Evolutionary conservation across 2,113 vertebrate species (phyloP), one percentile per base, ranked within the genome.

Genomic region (Catharus bicknelli): DNA sequence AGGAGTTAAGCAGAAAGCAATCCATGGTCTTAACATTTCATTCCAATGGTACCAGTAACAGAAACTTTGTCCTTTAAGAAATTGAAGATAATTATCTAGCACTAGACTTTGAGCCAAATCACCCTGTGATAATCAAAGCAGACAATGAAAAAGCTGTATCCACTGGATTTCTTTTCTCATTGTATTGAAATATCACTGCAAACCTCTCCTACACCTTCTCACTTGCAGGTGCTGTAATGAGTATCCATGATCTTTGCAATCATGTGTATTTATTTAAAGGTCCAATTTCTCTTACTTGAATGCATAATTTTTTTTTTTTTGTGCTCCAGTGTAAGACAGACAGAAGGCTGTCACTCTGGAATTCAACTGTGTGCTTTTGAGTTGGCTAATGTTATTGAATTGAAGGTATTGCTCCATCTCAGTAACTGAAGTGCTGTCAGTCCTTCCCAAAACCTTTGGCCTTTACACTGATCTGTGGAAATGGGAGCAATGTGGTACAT

Each of bases 131-230:
- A 69, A 66, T 58, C 62, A 84, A 90, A 94, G 72, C 48, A 91
- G 64, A n/a, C 16, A 82, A 54, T 27, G 32, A 62, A 86, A 74
- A 73, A 92, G 14, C 32, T 66, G 74, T 79, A 94, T 68, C 30
- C 50, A 73, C 67, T 84, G 82, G 84, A 83, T 94, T 95, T 95
- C 75, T 85, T 94, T 95, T 95, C 75, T 85, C 62, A 79, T 82
- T 73, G 9, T 91, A 45, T 7, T 90, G 51, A 80, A 90, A 48
- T 23, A 69, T 50, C 62, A 69, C 47, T 68, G 43, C 61, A 69
- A 77, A 73, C 34, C 47, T 61, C 61, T 81, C 57, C 59, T 51
- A 30, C 15, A 38, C 30, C 11, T 95, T 36, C 13, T 78, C 15
- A 64, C 30, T 58, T 57, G 38, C 32, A 72, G 36, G 42, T 93